Base-by-base conservation (phyloP, 53 echinoderm and acorn worm genomes). In the Apostichopus leukothele region DNA sequence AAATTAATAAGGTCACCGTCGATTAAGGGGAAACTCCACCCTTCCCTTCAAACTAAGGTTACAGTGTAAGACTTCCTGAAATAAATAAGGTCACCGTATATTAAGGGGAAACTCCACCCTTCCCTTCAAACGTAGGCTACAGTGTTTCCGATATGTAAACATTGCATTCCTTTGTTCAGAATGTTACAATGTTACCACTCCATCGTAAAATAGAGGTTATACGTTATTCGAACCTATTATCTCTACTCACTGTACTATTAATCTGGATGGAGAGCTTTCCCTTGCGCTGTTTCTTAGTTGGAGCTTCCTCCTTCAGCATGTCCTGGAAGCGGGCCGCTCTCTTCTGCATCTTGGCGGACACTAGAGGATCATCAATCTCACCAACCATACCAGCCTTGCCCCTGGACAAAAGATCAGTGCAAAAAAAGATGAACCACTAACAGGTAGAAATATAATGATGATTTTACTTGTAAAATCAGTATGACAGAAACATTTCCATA, bases 241-340 rank as follows among this genome's bases (percentile, higher is more conserved):
- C 39, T 39, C 39, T 39, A 88, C 75, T 75, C 88, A 75, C 76
- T 6, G 53, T 75, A 16, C 75, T 75, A 50, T 88, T 88, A 22
- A 75, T 88, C 53, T 97, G 94, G 16, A 97, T 85, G 9, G 91
- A 92, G 63, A 97, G 94, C 75, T 93, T 95, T 75, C 95, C 91
- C 13, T 92, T 90, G 22, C 95, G 76, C 86, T 96, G 95, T 67
- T 95, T 96, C 92, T 93, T 94, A 68, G 90, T 88, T 50, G 92
- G 89, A 1, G 92, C 53, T 21, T 92, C 89, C 53, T 94, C 93
- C 60, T 93, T 91, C 1, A 97, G 88, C 94, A 94, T 95, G 80
- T 97, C 98, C 86, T 95, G 95, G 88, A 97, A 97, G 20, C 98
- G 91, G 6, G 98, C 98, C 22, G 95, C 95, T 20, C 98, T 88